Conservation (phyloP, 2,888 invertebrate genomes). For the Caenorhabditis sp. region DNA sequence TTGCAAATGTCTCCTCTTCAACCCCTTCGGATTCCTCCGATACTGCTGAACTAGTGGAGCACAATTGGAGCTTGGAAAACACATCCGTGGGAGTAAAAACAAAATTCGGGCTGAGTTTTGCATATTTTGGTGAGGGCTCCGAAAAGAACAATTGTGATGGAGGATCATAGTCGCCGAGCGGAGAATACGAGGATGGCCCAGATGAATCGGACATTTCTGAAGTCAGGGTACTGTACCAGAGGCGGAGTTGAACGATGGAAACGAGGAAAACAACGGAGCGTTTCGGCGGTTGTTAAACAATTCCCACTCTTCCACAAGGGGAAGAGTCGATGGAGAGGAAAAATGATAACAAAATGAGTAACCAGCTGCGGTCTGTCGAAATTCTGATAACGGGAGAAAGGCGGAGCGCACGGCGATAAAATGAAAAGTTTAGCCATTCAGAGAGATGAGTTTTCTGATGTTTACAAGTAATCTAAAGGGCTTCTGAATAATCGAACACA, state of each 20-base stretch:
- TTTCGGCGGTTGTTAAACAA: no score
- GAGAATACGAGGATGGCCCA: conserved; percentile 15
- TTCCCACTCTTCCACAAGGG: not conserved
- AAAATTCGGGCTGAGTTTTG: conserved; percentile 1
- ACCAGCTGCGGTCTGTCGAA: conserved; percentile 26
- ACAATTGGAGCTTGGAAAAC: conserved; percentile 24
- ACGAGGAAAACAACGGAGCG: not conserved
- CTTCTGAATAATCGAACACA: conserved; percentile 19
- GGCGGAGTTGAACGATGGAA: not conserved
- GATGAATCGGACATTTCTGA: conserved; percentile 29
- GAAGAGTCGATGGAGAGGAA: conserved; percentile 7
- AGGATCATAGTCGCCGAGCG: conserved; percentile 45
- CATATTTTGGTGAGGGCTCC: conserved; percentile 14
- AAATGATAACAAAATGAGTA: conserved; percentile 51
- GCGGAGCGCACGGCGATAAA: not conserved
- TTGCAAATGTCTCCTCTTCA: conserved; percentile 22
- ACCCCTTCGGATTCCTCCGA: conserved; percentile 37
- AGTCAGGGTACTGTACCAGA: not conserved
- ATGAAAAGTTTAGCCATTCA: not conserved
- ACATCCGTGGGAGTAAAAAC: not conserved
- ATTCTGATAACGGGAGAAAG: conserved; percentile 29
- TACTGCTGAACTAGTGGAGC: not conserved
- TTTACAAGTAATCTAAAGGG: no score
- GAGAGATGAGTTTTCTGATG: no score
- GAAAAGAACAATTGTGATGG: conserved; percentile 2